These are phyloP conservation scores for Abrostola tripartita DNA, from an alignment of 2,888 invertebrate species.

Conservation along the genomic window DNA sequence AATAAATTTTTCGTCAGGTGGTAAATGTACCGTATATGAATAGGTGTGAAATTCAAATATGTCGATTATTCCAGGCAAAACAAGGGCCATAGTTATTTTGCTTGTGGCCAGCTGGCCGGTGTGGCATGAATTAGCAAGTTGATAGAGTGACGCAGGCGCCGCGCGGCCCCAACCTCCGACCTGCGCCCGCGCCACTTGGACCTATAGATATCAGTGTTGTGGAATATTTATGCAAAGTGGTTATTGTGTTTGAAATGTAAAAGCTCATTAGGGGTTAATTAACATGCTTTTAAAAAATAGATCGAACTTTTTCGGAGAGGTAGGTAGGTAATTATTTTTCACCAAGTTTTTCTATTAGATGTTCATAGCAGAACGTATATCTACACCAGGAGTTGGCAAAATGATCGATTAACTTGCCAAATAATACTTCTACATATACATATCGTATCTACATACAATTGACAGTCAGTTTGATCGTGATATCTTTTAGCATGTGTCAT, in stretches of 20 bases:
- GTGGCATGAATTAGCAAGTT: conserved; percentile 68
- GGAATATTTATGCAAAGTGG: conserved; percentile 27
- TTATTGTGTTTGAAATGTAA: conserved; percentile 30
- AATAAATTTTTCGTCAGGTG: conserved; percentile 52
- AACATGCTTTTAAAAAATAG: too few relatives aligned
- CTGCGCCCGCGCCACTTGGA: conserved; percentile 56
- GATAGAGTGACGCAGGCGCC: conserved; percentile 61
- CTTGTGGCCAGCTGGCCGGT: conserved; percentile 60
- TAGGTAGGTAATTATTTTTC: too few relatives aligned
- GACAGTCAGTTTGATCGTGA: neutral
- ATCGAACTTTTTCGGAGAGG: too few relatives aligned
- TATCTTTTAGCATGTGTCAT: conserved; percentile 3
- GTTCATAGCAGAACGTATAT: too few relatives aligned
- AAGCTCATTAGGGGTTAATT: neutral
- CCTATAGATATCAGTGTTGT: conserved; percentile 34
- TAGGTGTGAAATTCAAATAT: conserved; percentile 53
- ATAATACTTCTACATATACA: neutral
- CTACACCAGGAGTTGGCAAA: too few relatives aligned
- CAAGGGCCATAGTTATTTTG: conserved; percentile 62
- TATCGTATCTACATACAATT: neutral
- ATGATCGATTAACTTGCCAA: too few relatives aligned
- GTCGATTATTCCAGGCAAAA: conserved; percentile 46
- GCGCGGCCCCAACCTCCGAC: conserved; percentile 64
- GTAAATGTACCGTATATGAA: conserved; percentile 35
- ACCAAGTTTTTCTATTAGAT: too few relatives aligned